Evolutionary conservation across 2,797 vertebrate species (phyloP), one percentile per base, ranked within the genome.

Genomic region (Podarcis lilfordi): DNA sequence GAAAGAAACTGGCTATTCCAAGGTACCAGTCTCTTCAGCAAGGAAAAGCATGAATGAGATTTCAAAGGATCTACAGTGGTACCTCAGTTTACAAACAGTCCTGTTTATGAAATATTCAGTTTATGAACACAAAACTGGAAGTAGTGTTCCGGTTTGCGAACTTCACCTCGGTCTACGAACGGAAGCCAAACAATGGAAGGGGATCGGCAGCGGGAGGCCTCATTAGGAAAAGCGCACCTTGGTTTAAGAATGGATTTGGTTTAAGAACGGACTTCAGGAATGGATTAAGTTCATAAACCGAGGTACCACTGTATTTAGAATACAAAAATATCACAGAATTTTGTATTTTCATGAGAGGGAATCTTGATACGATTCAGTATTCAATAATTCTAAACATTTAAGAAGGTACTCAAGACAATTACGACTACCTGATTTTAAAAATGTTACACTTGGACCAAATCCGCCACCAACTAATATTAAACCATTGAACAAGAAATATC

Each of bases 41-140:
- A 93, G 84, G 1, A 93, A 81, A 90, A 95, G 71, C 81, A 81
- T 90, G 71, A 90, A 66, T 59, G 77, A 81, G 74, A 72, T 87
- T 88, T 50, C 76, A 17, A 80, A 82, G 2, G 25, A 25, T 23
- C 50, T 50, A 50, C 50, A 50, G 50, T 50, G 50, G 50, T 55
- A 55, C 50, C 50, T 55, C 50, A 13, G 50, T 55, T 55, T 55
- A 55, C 13, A 15, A 55, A 55, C 13, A 55, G 50, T 15, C 50
- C 50, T 4, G 50, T 55, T 55, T 55, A 55, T 10, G 13, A 55
- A 55, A 3, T 55, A 50, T 50, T 50, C 50, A 4, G 50, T 55
- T 55, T 55, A 55, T 1, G 50, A 15, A 55, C 50, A 15, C 50
- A 55, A 55, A 55, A 55, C 50, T 4, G 50, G 13, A 55, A 55